Conservation (phyloP, 2,797 vertebrate genomes). For the Neosilurus mollespiculum region DNA sequence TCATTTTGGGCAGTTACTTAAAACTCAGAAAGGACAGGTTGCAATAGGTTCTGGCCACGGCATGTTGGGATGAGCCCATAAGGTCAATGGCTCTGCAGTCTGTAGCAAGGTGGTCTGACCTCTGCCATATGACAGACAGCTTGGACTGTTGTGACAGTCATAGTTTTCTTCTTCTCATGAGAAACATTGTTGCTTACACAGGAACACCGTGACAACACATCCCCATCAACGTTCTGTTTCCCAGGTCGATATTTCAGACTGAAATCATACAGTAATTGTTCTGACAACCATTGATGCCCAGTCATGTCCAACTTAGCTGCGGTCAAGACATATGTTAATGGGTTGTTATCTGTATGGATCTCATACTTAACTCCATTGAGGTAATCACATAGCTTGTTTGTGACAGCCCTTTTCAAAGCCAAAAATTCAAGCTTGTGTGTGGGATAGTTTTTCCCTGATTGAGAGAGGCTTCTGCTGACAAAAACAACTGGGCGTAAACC, state of each 20-base stretch:
- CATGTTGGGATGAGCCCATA: not conserved
- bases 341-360: not conserved
- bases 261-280: not conserved
- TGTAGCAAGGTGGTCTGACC: rapidly evolving
- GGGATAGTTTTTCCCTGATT: not conserved
- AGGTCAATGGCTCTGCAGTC: not conserved
- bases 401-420: too few relatives aligned
- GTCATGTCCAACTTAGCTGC: not conserved
- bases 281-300: not conserved
- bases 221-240: not conserved
- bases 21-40: not conserved
- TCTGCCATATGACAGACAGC: not conserved
- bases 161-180: not conserved
- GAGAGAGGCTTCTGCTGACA: not conserved
- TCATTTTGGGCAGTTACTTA: not conserved
- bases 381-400: too few relatives aligned
- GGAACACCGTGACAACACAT: not conserved
- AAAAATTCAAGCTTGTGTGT: not conserved
- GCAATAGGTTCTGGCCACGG: not conserved
- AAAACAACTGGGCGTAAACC: not conserved
- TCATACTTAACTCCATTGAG: too few relatives aligned
- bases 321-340: not conserved
- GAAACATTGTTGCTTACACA: too few relatives aligned
- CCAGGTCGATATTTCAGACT: not conserved
- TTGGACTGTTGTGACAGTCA: not conserved